Percentiles rank a stretch among this genome's conserved stretches.
Evolutionary conservation across 2,113 vertebrate genomes (phyloP).

Genomic region (Plestiodon gilberti): DNA sequence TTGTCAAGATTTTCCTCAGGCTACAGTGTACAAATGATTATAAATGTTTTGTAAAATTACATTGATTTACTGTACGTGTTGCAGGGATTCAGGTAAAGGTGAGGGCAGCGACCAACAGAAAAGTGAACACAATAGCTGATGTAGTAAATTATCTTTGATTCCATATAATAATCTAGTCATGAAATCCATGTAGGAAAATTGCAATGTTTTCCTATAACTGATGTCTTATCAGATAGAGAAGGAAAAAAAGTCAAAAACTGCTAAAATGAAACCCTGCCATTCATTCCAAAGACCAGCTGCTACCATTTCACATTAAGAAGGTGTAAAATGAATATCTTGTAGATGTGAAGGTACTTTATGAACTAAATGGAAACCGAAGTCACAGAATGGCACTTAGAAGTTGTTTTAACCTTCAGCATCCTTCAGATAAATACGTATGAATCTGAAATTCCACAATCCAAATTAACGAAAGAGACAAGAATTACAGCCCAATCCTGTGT

Average conservation of each 20-base stretch:
- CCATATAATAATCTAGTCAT: slow-evolving; percentile 28
- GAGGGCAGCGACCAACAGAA: background rate
- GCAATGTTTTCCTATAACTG: background rate
- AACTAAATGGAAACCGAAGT: background rate
- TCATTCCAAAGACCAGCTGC: background rate
- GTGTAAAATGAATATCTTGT: background rate
- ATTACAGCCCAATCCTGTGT: background rate
- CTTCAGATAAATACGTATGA: background rate
- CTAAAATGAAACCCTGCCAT: slow-evolving; percentile 10
- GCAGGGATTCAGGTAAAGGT: too few relatives aligned
- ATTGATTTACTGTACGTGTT: too few relatives aligned
- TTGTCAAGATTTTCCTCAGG: slow-evolving; percentile 22
- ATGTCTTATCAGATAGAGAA: background rate
- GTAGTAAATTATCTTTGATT: background rate
- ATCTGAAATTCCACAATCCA: background rate
- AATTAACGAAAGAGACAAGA: background rate
- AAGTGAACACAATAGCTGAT: background rate
- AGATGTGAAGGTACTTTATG: background rate
- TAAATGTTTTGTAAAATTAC: slow-evolving; percentile 15
- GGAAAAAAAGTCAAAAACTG: slow-evolving; percentile 39
- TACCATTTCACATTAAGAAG: background rate
- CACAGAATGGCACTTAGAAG: background rate
- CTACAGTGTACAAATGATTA: background rate
- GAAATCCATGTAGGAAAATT: slow-evolving; percentile 36
- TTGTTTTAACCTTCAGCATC: background rate